Percentiles rank a stretch among this genome's conserved stretches.
phyloP scores from a whole-genome alignment of 1,140 invertebrate species.

The Eulimnadia texana region DNA sequence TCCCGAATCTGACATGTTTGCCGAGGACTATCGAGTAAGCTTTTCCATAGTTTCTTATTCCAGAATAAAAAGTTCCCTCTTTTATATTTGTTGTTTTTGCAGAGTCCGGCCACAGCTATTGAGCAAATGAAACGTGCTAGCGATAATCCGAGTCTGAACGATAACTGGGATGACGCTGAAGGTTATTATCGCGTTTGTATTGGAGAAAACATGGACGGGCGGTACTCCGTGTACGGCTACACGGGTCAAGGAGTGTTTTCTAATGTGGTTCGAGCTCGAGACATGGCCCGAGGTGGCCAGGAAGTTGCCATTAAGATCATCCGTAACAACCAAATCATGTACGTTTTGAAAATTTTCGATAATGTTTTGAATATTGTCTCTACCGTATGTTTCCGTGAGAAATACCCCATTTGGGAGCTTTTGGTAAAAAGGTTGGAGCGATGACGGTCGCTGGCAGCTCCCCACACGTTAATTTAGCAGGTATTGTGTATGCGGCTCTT shows the following conservation, averaged over 20 bases:
- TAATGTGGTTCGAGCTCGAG: constrained; percentile 88
- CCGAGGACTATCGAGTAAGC: constrained; percentile 68
- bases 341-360: constrained; percentile 33
- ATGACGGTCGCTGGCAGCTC: no score
- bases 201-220: constrained; percentile 80
- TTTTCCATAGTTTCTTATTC: neutral
- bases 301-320: constrained; percentile 99
- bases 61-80: neutral
- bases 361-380: no score
- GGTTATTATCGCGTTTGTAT: constrained; percentile 92
- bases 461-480: no score
- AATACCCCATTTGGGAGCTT: no score
- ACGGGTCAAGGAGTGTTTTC: constrained; percentile 99
- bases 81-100: constrained; percentile 32
- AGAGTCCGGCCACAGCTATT: constrained; percentile 52
- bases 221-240: constrained; percentile 91
- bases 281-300: constrained; percentile 63
- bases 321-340: constrained; percentile 99
- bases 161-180: constrained; percentile 99
- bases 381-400: no score
- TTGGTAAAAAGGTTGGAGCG: no score
- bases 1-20: constrained; percentile 67
- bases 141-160: constrained; percentile 81
- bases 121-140: constrained; percentile 45
- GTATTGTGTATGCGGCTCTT: no score